These are phyloP conservation scores for Drymonia ruficornis DNA, from an alignment of 2,888 invertebrate genomes.

Conservation along the genomic window DNA sequence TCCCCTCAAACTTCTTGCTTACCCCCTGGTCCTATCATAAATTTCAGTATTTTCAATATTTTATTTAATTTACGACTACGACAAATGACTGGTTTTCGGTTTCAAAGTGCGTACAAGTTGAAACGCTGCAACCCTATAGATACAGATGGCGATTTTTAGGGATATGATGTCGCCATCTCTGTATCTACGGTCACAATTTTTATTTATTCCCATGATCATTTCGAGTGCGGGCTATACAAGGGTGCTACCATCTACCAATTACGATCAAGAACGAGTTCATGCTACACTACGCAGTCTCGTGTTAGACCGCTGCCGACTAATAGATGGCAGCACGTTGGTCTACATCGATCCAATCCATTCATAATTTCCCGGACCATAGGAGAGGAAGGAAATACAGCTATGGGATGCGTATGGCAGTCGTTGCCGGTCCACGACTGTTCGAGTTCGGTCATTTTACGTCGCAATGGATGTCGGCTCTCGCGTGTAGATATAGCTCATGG, in stretches of 20 bases:
- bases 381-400: not conserved
- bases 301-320: not conserved
- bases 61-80: too few species aligned
- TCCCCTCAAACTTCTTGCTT: too few species aligned
- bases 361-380: slow-evolving; percentile 14
- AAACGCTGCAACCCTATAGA: too few species aligned
- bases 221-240: too few species aligned
- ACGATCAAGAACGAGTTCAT: not conserved
- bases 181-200: too few species aligned
- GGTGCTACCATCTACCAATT: not conserved
- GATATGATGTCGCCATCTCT: too few species aligned
- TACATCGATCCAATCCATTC: slow-evolving; percentile 25
- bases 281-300: not conserved
- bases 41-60: too few species aligned
- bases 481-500: not conserved
- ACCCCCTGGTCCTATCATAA: too few species aligned
- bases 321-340: slow-evolving; percentile 30
- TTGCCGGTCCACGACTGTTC: not conserved
- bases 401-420: not conserved
- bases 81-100: too few species aligned
- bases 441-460: not conserved
- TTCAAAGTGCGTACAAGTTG: too few species aligned
- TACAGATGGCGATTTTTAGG: too few species aligned
- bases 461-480: not conserved
- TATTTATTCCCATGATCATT: too few species aligned